A percentile compares a stretch with the other conserved stretches of the same genome.
Conservation (phyloP, 2,113 vertebrate genomes). For the Collichthys lucidus region DNA sequence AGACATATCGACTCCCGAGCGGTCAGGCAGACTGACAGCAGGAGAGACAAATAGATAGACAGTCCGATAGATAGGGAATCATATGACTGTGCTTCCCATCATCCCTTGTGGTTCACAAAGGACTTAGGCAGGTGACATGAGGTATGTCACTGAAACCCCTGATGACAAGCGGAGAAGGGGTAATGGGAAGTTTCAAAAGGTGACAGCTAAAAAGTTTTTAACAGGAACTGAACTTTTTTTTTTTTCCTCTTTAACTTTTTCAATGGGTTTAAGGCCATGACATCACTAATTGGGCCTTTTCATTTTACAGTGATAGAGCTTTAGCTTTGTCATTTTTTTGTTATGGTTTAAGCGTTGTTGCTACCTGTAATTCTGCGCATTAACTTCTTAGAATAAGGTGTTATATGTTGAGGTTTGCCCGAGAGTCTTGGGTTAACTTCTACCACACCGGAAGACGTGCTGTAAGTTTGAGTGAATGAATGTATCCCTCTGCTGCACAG, state of each 20-base stretch:
- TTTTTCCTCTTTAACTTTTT: background rate
- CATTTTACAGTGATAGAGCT: background rate
- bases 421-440: too few relatives aligned
- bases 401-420: too few relatives aligned
- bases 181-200: slow-evolving; percentile 51
- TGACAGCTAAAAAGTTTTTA: slow-evolving; percentile 33
- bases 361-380: background rate
- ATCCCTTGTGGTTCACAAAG: slow-evolving; percentile 45
- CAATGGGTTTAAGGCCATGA: too few relatives aligned
- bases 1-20: slow-evolving; percentile 57
- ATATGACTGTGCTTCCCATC: slow-evolving; percentile 53
- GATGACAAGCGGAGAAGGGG: slow-evolving; percentile 15
- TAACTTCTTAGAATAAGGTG: background rate
- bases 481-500: background rate
- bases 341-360: background rate
- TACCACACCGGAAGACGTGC: background rate
- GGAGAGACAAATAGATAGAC: slow-evolving; percentile 39
- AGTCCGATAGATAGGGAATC: slow-evolving; percentile 48
- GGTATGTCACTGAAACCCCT: slow-evolving; percentile 48
- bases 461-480: background rate
- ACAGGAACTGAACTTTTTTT: slow-evolving; percentile 11
- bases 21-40: slow-evolving; percentile 58
- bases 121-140: slow-evolving; percentile 41
- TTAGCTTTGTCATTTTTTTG: background rate
- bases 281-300: too few relatives aligned